Evolutionary conservation across 1,140 invertebrate species (phyloP), one percentile per base, ranked within the genome.

Genomic region (Portunus trituberculatus): DNA sequence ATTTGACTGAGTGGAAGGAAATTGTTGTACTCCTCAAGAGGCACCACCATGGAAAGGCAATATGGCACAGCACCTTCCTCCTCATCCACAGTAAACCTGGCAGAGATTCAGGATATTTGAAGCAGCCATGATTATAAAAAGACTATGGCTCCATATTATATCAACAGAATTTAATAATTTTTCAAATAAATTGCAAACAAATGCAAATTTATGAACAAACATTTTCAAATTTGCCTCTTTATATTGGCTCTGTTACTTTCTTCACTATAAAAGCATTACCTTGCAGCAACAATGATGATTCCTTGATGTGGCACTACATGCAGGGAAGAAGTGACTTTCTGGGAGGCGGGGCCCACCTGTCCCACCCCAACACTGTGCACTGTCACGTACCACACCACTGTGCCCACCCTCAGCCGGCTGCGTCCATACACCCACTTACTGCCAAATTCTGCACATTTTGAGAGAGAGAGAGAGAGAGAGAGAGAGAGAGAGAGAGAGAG

Each of bases 361-460:
- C 92, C 95, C 4, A 96, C 95, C 12, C 93, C 92, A 31, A 96
- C 95, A 88, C 92, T 96, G 90, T 96, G 95, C 28, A 93, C 95
- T 10, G 95, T 96, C 90, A 96, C 95, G 29, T 96, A 96, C 83
- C 90, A 83, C 4, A 94, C 93, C 45, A 96, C 95, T 14, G 87
- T 76, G 7, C 76, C 92, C 52, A 96, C 84, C 2, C 92, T 89
- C 14, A 96, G 90, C 39, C 93, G 28, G 39, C 92, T 76, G 16
- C 90, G 87, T 4, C 93, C 93, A 84, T 89, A 96, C 10, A 39
- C 86, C 92, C 94, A 95, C 20, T 84, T 88, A 28, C 94, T 86
- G 2, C 91, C 91, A 89, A 92, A 92, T 20, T 92, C 94, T 92
- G 82, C 20, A 76, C 12, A 76, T n/a, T n/a, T 76, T 25, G 1